Evolutionary conservation across 2,888 invertebrate genomes (phyloP).

Genomic region (Charanyca ferruginea): DNA sequence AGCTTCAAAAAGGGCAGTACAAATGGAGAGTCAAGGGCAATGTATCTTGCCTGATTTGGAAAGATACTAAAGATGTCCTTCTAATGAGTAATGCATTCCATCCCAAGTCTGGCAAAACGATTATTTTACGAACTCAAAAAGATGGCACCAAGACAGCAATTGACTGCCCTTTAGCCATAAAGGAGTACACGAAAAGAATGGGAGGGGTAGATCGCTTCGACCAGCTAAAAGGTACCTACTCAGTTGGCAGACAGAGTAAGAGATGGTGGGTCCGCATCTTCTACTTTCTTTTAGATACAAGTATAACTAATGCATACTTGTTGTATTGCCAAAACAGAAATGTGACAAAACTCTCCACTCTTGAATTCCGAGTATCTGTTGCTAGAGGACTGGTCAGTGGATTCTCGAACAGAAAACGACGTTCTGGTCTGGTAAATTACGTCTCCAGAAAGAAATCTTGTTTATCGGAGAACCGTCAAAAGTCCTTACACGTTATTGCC

Average conservation of each 20-base stretch:
- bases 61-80: slow-evolving; percentile 58
- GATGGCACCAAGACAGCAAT: slow-evolving; percentile 1
- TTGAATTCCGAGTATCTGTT: slow-evolving; percentile 60
- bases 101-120: slow-evolving; percentile 54
- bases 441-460: slow-evolving; percentile 37
- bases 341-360: slow-evolving; percentile 46
- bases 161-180: slow-evolving; percentile 8
- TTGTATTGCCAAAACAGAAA: slow-evolving; percentile 41
- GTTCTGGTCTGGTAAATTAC: slow-evolving; percentile 41
- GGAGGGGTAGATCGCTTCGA: no score
- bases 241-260: slow-evolving; percentile 58
- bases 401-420: slow-evolving; percentile 52
- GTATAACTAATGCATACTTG: slow-evolving; percentile 62
- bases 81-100: slow-evolving; percentile 62
- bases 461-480: slow-evolving; percentile 34
- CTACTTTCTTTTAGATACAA: slow-evolving; percentile 61
- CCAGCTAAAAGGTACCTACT: slow-evolving; percentile 46
- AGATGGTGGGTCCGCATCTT: slow-evolving; percentile 62
- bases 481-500: slow-evolving; percentile 44
- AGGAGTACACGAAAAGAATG: slow-evolving; percentile 12
- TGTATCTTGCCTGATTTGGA: slow-evolving; percentile 60
- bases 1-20: slow-evolving; percentile 28
- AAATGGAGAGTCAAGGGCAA: slow-evolving; percentile 59
- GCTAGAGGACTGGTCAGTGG: slow-evolving; percentile 59
- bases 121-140: slow-evolving; percentile 32